Conservation (phyloP, 2,888 invertebrate genomes). For the Phymatocera aterrima region DNA sequence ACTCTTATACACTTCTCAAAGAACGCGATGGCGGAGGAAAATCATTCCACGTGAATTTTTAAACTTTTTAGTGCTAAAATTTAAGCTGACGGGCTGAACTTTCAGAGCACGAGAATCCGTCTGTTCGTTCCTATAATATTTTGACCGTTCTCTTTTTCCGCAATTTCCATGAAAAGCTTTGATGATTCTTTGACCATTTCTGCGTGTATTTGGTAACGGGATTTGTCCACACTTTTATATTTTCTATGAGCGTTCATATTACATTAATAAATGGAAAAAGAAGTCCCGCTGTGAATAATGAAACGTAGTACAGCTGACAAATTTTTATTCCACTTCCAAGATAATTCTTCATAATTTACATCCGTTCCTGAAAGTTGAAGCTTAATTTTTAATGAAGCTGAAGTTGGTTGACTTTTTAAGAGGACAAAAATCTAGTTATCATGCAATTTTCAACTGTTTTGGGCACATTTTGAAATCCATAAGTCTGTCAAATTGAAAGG, state of each 20-base stretch:
- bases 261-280: neutral
- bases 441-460: no score
- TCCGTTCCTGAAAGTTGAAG: neutral
- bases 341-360: neutral
- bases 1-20: neutral
- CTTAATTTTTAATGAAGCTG: no score
- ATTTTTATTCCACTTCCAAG: neutral
- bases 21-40: neutral
- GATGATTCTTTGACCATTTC: neutral
- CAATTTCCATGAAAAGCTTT: neutral
- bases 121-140: neutral
- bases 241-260: neutral
- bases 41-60: neutral
- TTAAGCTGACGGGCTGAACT: neutral
- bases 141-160: neutral
- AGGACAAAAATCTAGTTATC: no score
- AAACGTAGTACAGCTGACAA: neutral
- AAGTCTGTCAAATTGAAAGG: no score
- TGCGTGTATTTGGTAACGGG: neutral
- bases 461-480: no score
- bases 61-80: neutral
- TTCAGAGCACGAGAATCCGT: neutral
- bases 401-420: no score
- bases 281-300: neutral
- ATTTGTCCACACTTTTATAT: neutral